A percentile compares a stretch with the other conserved stretches of the same genome.
These are phyloP conservation scores for Ceratothoa steindachneri DNA, from an alignment of 2,888 invertebrate species.

Conservation along the genomic window DNA sequence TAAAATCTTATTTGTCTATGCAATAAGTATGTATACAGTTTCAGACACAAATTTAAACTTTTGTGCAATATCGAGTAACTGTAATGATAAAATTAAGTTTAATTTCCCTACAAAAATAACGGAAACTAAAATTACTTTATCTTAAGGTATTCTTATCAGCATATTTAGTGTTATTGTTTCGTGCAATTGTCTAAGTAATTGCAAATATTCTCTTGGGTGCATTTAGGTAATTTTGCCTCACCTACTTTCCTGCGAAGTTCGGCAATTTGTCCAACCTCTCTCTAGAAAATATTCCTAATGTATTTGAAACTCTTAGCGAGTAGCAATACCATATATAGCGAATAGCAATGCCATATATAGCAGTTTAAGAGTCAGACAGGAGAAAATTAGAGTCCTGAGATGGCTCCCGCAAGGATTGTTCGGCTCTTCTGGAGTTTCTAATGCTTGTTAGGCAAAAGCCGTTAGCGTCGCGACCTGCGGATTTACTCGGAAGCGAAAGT, in stretches of 20 bases:
- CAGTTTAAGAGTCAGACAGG: conserved; percentile 3
- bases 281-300: conserved; percentile 12
- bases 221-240: conserved; percentile 6
- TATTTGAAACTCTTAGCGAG: conserved; percentile 13
- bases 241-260: conserved; percentile 8
- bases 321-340: too few relatives aligned
- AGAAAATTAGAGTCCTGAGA: conserved; percentile 11
- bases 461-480: conserved; percentile 43
- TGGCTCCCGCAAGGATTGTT: neutral
- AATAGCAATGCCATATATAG: conserved; percentile 12
- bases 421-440: conserved; percentile 10
- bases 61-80: neutral
- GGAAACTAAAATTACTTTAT: neutral
- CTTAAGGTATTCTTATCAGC: conserved; percentile 7
- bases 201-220: conserved; percentile 5
- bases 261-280: conserved; percentile 5
- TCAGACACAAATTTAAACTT: neutral
- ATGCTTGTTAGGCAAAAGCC: conserved; percentile 41
- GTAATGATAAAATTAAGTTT: conserved; percentile 7
- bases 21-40: neutral
- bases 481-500: conserved; percentile 22
- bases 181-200: conserved; percentile 8
- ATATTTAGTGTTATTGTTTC: conserved; percentile 15
- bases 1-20: neutral
- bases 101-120: conserved; percentile 4